Evolutionary conservation across 2,888 invertebrate species (phyloP), one percentile per base, ranked within the genome.

Genomic region (Myopa tessellatipennis): DNA sequence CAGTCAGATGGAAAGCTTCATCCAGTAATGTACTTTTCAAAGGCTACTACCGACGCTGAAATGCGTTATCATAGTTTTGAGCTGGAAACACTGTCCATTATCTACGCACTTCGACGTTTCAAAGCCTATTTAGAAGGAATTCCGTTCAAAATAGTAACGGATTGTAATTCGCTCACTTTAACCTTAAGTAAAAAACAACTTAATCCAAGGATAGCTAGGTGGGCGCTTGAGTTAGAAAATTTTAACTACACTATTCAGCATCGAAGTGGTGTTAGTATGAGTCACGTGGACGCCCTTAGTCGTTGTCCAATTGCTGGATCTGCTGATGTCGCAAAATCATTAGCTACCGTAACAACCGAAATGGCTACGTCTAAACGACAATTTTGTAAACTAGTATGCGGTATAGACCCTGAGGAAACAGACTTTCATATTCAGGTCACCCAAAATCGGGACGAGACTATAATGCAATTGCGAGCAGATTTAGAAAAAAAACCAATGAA

Each of bases 1-100:
- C 78, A 77, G 58, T 81, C 83, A 7, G 84, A 84, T 77, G 78
- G 75, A 1, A 79, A 80, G 55, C 80, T 84, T 6, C 84, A 85
- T 70, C 87, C 87, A 1, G 83, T 88, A 7, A 85, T 83, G 68
- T 87, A 82, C 77, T 88, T 86, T 77, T 86, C 85, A 26, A 82
- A 83, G 78, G 76, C 82, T 58, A 83, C 85, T 0, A 79, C 83
- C 4, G 65, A 69, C 8, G 74, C 78, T 7, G 85, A 85, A 72
- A 58, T 79, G 5, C 81, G 82, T 72, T 84, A 82, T 77, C 83
- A 85, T 65, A 84, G 84, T 77, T 85, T 81, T 77, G 86, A 87
- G 68, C 77, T 86, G 18, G 85, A 86, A 80, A 45, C 45, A 45
- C 2, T 26, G 26, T 26, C 26, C 45, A 26, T 61, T 61, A 26